Conservation (phyloP, 2,797 vertebrate species). For the Manis pentadactyla region DNA sequence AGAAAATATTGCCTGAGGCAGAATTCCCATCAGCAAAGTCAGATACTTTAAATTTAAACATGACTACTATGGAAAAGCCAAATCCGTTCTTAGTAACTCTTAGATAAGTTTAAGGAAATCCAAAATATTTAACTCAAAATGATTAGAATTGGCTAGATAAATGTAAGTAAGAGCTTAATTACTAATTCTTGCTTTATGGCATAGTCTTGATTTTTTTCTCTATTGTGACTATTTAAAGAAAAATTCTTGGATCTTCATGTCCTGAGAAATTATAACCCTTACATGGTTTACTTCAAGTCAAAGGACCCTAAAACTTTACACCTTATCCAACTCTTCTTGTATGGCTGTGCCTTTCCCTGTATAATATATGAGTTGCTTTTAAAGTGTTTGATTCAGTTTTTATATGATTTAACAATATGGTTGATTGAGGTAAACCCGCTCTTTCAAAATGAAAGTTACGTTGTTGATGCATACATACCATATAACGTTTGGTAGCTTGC, state of each 20-base stretch:
- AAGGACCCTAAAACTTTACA: neutral
- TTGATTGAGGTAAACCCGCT: neutral
- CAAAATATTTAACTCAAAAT: neutral
- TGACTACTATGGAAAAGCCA: neutral
- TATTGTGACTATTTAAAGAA: neutral
- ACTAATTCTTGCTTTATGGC: neutral
- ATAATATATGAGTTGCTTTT: neutral
- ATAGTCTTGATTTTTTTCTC: neutral
- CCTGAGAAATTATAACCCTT: neutral
- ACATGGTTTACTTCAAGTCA: neutral
- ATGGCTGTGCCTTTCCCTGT: neutral
- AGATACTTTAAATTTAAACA: neutral
- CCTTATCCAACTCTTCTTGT: neutral
- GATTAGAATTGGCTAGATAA: neutral
- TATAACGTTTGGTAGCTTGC: neutral
- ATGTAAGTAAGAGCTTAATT: slow-evolving; percentile 17
- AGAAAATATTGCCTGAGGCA: neutral
- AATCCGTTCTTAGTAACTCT: neutral
- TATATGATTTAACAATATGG: neutral
- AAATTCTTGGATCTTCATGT: neutral
- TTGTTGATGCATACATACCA: neutral
- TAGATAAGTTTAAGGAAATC: neutral
- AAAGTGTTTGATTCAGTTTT: neutral
- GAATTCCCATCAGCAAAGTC: neutral
- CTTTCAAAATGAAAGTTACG: neutral